Conservation (phyloP, 2,888 invertebrate species). For the Ochropleura plecta region DNA sequence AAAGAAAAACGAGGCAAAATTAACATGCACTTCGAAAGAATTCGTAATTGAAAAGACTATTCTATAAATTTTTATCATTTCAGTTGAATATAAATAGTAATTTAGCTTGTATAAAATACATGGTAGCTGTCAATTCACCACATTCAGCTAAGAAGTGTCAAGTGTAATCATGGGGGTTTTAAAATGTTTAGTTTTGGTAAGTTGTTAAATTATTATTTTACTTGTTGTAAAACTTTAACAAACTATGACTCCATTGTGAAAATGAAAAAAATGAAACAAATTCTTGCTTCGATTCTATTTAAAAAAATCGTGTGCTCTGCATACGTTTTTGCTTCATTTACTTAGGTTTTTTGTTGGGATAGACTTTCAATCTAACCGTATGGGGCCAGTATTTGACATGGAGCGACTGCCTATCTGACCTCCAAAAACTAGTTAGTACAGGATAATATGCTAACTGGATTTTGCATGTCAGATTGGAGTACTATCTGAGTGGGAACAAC, state of each 20-base stretch:
- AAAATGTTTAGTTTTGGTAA: conserved; percentile 48
- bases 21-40: neutral
- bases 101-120: conserved; percentile 41
- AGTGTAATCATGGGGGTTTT: conserved; percentile 40
- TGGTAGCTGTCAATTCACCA: neutral
- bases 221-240: neutral
- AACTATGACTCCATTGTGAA: neutral
- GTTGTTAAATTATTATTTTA: neutral
- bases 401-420: too few species aligned
- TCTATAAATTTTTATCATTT: conserved; percentile 31
- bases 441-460: too few species aligned
- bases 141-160: conserved; percentile 34
- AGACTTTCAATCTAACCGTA: too few species aligned
- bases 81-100: conserved; percentile 36
- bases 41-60: neutral
- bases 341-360: too few species aligned
- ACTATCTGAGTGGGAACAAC: too few species aligned
- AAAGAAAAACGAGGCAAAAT: neutral
- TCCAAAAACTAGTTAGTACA: too few species aligned
- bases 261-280: neutral
- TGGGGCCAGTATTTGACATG: too few species aligned
- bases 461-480: too few species aligned
- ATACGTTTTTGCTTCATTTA: too few species aligned
- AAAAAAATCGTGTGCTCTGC: neutral
- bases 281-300: neutral